Evolutionary conservation across 1,140 invertebrate genomes (phyloP).

Genomic region (Contarinia nasturtii): DNA sequence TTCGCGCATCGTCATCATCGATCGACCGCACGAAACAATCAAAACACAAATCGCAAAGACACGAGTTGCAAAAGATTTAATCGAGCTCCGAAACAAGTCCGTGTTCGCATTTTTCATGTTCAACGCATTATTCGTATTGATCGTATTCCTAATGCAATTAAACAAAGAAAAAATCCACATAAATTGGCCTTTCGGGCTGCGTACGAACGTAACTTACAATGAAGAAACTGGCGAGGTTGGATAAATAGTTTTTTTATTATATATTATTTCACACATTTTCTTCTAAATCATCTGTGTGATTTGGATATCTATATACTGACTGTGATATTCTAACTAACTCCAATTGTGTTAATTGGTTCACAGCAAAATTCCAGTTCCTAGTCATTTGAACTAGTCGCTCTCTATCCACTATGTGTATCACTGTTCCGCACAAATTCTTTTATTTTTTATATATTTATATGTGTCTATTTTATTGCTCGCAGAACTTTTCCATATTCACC

Average conservation of each 20-base stretch:
- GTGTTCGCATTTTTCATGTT: constrained; percentile 98
- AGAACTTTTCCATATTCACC: no score
- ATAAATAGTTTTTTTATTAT: constrained; percentile 6
- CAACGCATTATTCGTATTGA: constrained; percentile 96
- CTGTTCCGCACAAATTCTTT: background rate
- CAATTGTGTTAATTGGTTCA: background rate
- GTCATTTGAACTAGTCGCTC: background rate
- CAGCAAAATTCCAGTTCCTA: no score
- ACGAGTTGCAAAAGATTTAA: constrained; percentile 69
- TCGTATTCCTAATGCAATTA: constrained; percentile 94
- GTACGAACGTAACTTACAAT: constrained; percentile 84
- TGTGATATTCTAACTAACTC: background rate
- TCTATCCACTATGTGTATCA: background rate
- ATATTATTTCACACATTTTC: background rate
- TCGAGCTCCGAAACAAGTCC: constrained; percentile 86
- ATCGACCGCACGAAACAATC: background rate
- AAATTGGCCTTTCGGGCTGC: constrained; percentile 83
- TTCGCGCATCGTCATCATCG: background rate
- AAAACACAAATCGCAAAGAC: constrained; percentile 33
- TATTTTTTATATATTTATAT: no score
- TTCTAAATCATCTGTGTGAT: no score
- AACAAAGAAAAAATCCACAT: constrained; percentile 93
- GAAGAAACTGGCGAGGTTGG: constrained; percentile 73
- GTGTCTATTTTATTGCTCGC: no score
- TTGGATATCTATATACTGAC: background rate